Evolutionary conservation across 2,113 vertebrate species (phyloP), one percentile per base, ranked within the genome.

Genomic region (Mystacornis crossleyi): DNA sequence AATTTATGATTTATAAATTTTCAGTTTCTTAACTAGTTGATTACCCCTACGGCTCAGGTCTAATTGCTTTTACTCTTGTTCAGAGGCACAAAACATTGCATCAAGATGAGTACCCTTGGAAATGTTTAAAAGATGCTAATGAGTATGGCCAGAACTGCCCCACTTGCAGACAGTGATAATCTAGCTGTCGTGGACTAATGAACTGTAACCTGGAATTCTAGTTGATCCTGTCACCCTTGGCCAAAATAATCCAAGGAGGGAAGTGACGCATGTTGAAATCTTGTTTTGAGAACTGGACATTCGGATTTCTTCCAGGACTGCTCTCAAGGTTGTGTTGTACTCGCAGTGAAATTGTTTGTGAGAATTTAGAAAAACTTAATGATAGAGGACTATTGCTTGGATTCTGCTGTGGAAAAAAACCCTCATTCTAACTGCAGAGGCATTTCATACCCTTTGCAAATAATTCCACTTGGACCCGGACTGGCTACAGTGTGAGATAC

Each of bases 251-350:
- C 95, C 91, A 95, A 96, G 95, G 95, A 96, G 93, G 96, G 91
- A 94, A 14, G 8, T 96, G 95, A 97, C 87, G 93, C 81, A 94
- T 64, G 90, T 73, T 95, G 93, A 95, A 96, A 95, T 96, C 95
- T 96, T 97, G 95, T 96, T 97, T 95, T 93, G 95, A 90, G 92
- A 93, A 96, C 96, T 95, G 93, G 95, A 70, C 85, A 91, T 93
- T 95, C 87, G 0, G 87, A 54, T 86, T 73, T 90, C 84, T 96
- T 96, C 90, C 87, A 94, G 60, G 58, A 90, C 78, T 66, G 66
- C 67, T 90, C 64, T 90, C 95, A 96, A 97, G 96, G 96, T 88
- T 96, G 84, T 47, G 55, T n/a, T 90, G 87, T 92, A 54, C 81
- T 93, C 0, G 0, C 54, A 77, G 43, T 25, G 81, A 77, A 62